phyloP scores from a whole-genome alignment of 2,113 vertebrate species.

The Synodontis membranacea region DNA sequence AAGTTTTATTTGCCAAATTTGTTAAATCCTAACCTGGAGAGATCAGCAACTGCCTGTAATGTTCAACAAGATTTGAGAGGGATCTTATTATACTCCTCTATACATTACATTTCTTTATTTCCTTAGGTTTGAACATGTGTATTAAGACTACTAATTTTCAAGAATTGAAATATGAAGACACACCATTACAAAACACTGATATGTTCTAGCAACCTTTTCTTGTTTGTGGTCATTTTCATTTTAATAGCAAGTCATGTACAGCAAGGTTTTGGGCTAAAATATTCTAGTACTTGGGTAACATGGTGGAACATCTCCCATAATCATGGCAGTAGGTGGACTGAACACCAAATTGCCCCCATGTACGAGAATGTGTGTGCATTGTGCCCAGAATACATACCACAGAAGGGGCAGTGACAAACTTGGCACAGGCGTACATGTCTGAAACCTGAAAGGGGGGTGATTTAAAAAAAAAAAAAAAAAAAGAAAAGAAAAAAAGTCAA shows the following conservation, averaged over 20 bases:
- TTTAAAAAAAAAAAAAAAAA: conserved; percentile 3
- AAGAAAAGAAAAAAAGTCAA: neutral
- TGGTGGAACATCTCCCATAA: neutral
- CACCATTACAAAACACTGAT: neutral
- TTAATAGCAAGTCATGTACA: neutral
- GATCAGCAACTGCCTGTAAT: neutral
- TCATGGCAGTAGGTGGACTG: neutral
- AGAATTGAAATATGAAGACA: neutral
- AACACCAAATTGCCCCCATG: neutral
- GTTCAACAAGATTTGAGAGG: neutral
- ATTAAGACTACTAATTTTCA: neutral
- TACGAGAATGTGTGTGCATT: neutral
- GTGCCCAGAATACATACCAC: conserved; percentile 67
- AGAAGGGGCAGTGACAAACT: conserved; percentile 74
- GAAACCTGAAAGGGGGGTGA: conserved; percentile 60
- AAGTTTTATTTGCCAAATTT: neutral
- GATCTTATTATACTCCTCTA: no score
- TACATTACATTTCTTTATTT: neutral
- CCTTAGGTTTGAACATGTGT: neutral
- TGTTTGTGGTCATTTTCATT: neutral
- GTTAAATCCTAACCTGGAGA: neutral
- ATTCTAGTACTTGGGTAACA: neutral
- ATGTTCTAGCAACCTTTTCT: neutral
- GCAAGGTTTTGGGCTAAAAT: neutral
- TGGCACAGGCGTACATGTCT: conserved; percentile 78